A percentile compares a stretch with the other conserved stretches of the same genome.
Evolutionary conservation across 1,140 invertebrate species (phyloP).

Genomic region (Plodia interpunctella): DNA sequence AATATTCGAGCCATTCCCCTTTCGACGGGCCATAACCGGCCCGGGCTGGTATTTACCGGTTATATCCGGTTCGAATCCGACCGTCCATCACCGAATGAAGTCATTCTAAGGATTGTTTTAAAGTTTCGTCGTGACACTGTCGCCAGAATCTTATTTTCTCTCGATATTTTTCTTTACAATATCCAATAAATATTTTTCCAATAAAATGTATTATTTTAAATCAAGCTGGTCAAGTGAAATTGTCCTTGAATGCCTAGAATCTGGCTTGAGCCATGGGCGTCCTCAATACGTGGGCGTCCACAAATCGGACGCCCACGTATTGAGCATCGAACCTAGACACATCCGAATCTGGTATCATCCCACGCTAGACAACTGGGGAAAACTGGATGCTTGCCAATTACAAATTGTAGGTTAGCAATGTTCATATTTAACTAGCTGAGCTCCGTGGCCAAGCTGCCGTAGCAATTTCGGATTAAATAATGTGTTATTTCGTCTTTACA

Average conservation of each 20-base stretch:
- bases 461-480: too few relatives aligned
- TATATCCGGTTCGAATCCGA: background rate
- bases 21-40: background rate
- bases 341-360: background rate
- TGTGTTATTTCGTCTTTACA: too few relatives aligned
- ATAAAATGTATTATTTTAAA: background rate
- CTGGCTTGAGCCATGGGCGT: background rate
- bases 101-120: background rate
- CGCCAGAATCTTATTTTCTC: too few relatives aligned
- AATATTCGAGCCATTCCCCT: background rate
- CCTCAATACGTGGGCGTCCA: too few relatives aligned
- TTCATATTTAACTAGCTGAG: too few relatives aligned
- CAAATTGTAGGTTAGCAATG: too few relatives aligned
- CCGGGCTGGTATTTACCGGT: background rate
- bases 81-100: background rate
- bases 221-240: background rate
- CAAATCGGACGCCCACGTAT: background rate
- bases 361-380: background rate
- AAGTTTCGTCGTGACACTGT: background rate
- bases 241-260: background rate
- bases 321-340: background rate
- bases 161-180: too few relatives aligned
- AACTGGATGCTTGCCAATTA: background rate
- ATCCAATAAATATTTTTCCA: too few relatives aligned
- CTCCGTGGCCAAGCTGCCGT: too few relatives aligned